These are phyloP conservation scores for Setophaga petechia DNA, from an alignment of 2,113 vertebrate species.

Conservation along the genomic window DNA sequence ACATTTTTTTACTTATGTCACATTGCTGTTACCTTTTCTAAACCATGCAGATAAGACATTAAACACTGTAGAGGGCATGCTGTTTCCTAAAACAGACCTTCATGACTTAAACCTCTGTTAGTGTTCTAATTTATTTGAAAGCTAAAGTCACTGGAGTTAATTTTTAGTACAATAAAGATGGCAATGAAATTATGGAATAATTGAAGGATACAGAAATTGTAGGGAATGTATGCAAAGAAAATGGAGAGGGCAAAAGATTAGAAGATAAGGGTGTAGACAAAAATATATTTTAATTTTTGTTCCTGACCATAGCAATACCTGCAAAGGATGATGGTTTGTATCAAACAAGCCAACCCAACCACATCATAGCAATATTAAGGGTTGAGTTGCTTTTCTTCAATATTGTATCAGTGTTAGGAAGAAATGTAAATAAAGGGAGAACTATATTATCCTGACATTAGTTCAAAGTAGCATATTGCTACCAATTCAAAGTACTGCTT, in stretches of 20 bases:
- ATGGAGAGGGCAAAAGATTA: neutral
- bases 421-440: neutral
- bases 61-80: neutral
- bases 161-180: neutral
- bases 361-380: neutral
- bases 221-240: neutral
- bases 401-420: neutral
- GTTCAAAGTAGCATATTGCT: neutral
- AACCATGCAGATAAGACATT: neutral
- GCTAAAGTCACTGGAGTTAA: neutral
- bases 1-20: neutral
- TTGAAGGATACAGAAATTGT: neutral
- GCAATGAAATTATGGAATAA: neutral
- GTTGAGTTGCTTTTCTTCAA: neutral
- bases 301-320: neutral
- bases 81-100: neutral
- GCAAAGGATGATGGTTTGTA: accelerated
- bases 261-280: neutral
- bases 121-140: neutral
- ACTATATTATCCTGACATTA: neutral
- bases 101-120: neutral
- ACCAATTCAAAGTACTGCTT: neutral
- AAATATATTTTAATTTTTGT: neutral
- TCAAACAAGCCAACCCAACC: neutral
- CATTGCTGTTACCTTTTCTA: neutral